Base-by-base conservation (phyloP, 2,797 vertebrate genomes). In the Stomatorhinus walkeri region DNA sequence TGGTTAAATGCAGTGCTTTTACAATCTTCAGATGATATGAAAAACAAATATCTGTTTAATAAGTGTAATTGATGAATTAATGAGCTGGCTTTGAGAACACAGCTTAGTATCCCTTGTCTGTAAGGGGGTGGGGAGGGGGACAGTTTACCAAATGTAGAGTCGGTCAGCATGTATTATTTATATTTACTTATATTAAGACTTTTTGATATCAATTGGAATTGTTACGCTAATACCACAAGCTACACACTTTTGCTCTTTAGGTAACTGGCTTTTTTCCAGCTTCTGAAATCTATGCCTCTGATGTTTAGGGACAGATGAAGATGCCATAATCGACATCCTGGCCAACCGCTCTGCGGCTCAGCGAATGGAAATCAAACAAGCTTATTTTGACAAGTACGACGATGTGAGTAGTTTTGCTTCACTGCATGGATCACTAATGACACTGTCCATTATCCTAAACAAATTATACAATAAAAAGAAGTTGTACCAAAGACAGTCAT, bases 251-350 rank as follows among this genome's bases (percentile, higher is more conserved):
- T 46, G 40, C 36, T 81, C 3, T 81, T 16, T 3, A 1, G 72
- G 32, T 36, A 14, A n/a, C 16, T 40, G 72, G 36, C 72, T n/a
- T 79, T 43, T n/a, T n/a, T 43, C 76, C 76, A 81, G 72, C 19
- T 19, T 22, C 49, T 84, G 0, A 3, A 14, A 24, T 85, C 22
- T 49, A 1, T 24, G n/a, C 43, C 81, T 85, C 81, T 32, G 88
- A 22, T 79, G 0, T 87, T 56, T 89, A 96, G 96, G 96, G 85
- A 96, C 96, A 0, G 95, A 96, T 61, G 96, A 96, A 90, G 84
- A 96, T 92, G 94, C 95, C 89, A 96, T 96, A 88, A 96, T 96
- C 51, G 93, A 96, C 52, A 93, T 96, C 91, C 91, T 96, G 92
- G 95, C 95, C 0, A 94, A 96, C 91, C 95, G 96, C 32, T 89